A percentile compares a stretch with the other conserved stretches of the same genome.
Conservation (phyloP, 2,113 vertebrate genomes). For the Hypocryptadius cinnamomeus region DNA sequence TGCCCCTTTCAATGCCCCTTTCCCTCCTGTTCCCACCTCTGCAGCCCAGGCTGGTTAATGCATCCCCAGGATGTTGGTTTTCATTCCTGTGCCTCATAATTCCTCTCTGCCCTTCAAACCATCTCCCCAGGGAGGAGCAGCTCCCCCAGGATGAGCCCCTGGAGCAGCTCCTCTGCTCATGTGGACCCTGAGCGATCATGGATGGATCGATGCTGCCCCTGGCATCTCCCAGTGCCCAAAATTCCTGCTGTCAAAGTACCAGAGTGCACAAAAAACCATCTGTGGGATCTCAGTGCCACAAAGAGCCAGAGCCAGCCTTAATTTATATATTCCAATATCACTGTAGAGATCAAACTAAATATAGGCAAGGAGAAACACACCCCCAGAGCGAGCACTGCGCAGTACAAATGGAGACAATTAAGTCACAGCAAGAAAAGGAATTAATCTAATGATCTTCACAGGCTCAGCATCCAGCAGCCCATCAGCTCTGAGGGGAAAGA, state of each 20-base stretch:
- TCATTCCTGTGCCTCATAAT: background rate
- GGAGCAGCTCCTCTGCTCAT: background rate
- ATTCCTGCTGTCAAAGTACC: rapidly evolving
- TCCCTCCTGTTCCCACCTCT: background rate
- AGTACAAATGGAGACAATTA: background rate
- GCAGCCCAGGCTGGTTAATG: background rate
- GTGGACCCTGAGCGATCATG: background rate
- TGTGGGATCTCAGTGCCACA: background rate
- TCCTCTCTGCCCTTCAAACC: background rate
- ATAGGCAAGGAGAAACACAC: background rate
- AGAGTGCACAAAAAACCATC: background rate
- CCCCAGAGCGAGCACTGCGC: background rate
- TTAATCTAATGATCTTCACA: background rate
- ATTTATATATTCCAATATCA: background rate
- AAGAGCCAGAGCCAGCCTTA: background rate
- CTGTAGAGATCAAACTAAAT: background rate
- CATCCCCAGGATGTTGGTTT: background rate
- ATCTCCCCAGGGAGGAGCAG: background rate
- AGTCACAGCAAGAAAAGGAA: conserved; percentile 16
- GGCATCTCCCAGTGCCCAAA: background rate
- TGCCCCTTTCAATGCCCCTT: background rate
- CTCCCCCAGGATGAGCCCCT: background rate
- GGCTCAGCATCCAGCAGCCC: background rate
- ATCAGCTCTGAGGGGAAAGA: background rate
- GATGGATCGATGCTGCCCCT: background rate